Percentiles rank a stretch among this genome's conserved stretches.
phyloP scores from a whole-genome alignment of 1,140 invertebrate species.

The Sesamia nonagrioides region DNA sequence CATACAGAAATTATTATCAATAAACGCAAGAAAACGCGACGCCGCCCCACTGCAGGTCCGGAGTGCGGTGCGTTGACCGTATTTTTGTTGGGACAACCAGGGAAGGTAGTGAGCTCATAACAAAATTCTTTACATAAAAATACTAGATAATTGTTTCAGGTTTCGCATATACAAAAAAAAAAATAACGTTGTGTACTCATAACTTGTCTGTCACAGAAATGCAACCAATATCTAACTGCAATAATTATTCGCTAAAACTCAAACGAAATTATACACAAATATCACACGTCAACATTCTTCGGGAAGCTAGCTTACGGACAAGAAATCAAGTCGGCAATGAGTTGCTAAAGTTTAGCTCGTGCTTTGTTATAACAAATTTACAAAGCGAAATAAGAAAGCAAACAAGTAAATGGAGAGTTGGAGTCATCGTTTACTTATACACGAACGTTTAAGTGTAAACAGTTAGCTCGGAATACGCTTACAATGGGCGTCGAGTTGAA shows the following conservation, averaged over 20 bases:
- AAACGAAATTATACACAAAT: slow-evolving; percentile 27
- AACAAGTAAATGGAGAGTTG: slow-evolving; percentile 66
- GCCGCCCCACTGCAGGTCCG: too few species aligned
- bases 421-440: slow-evolving; percentile 71
- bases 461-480: slow-evolving; percentile 62
- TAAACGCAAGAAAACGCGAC: too few species aligned
- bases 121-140: too few species aligned
- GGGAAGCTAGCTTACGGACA: slow-evolving; percentile 28
- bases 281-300: slow-evolving; percentile 31
- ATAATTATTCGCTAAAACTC: background rate
- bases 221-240: too few species aligned
- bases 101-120: too few species aligned
- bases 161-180: too few species aligned
- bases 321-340: slow-evolving; percentile 40
- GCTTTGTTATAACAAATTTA: slow-evolving; percentile 67
- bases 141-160: too few species aligned
- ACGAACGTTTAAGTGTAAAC: slow-evolving; percentile 63
- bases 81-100: too few species aligned
- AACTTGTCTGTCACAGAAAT: too few species aligned
- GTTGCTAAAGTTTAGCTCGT: slow-evolving; percentile 47
- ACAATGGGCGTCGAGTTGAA: slow-evolving; percentile 56
- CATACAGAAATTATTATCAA: too few species aligned
- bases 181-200: background rate
- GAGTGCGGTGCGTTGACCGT: too few species aligned
- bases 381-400: slow-evolving; percentile 71